A percentile compares a stretch with the other conserved stretches of the same genome.
phyloP scores from a whole-genome alignment of 1,140 invertebrate genomes.

The Meloidogyne hapla region DNA sequence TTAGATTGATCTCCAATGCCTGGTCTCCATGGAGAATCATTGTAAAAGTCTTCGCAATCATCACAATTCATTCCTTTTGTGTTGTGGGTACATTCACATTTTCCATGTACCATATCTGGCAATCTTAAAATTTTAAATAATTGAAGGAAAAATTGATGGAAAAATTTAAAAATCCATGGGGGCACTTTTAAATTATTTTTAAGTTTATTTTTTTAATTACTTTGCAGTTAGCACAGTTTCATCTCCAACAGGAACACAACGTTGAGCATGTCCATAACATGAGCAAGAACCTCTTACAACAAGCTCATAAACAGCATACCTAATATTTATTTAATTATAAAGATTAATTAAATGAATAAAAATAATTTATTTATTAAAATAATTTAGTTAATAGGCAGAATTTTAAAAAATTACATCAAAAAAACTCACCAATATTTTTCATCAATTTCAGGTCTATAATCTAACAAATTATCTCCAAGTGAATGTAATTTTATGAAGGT shows the following conservation, averaged over 20 bases:
- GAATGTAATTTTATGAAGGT: conserved; percentile 91
- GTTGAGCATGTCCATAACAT: conserved; percentile 94
- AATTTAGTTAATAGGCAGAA: too few relatives aligned
- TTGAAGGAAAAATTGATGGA: too few relatives aligned
- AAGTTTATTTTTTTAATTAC: conserved; percentile 57
- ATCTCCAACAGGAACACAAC: conserved; percentile 75
- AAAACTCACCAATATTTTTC: conserved; percentile 90
- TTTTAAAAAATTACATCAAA: too few relatives aligned
- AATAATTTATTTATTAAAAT: too few relatives aligned
- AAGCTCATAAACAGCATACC: conserved; percentile 89
- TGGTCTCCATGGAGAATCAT: conserved; percentile 89
- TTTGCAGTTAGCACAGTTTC: too few relatives aligned
- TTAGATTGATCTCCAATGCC: conserved; percentile 86
- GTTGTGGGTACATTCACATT: conserved; percentile 87
- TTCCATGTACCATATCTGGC: conserved; percentile 73
- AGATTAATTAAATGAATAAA: neutral
- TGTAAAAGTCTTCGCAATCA: conserved; percentile 85
- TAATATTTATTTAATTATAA: neutral
- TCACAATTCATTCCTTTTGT: conserved; percentile 84
- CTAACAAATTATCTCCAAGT: conserved; percentile 85
- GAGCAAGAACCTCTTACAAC: conserved; percentile 95
- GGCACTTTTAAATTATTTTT: neutral
- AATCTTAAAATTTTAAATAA: conserved; percentile 18
- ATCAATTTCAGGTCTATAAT: conserved; percentile 77
- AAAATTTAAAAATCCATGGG: too few relatives aligned